A percentile compares a stretch with the other conserved stretches of the same genome.
phyloP scores from a whole-genome alignment of 2,888 invertebrate species.

The Scaptomyza reducta region DNA sequence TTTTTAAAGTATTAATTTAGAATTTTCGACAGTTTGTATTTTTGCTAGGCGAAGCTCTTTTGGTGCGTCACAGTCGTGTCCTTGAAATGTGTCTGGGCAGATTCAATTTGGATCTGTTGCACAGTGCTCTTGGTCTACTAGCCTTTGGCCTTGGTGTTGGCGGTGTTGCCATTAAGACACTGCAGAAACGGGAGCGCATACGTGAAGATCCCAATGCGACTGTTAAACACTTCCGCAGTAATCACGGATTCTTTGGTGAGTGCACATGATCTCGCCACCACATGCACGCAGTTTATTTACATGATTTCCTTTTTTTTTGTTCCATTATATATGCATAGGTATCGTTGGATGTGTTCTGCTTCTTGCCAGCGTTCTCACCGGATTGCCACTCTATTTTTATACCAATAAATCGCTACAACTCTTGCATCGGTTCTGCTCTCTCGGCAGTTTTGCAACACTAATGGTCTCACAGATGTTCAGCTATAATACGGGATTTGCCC shows the following conservation, averaged over 20 bases:
- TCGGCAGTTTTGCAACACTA: constrained; percentile 70
- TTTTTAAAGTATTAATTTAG: not conserved
- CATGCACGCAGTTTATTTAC: constrained; percentile 18
- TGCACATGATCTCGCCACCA: constrained; percentile 7
- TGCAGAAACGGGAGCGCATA: constrained; percentile 61
- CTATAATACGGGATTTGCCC: constrained; percentile 80
- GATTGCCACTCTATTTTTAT: constrained; percentile 54
- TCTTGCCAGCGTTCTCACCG: constrained; percentile 63
- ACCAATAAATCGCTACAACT: constrained; percentile 42
- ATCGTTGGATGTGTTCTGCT: constrained; percentile 73
- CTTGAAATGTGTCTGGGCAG: constrained; percentile 57
- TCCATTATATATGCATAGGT: constrained; percentile 52
- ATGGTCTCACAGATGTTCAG: constrained; percentile 78
- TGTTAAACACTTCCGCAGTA: constrained; percentile 75
- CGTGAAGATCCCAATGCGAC: constrained; percentile 74
- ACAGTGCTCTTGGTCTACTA: constrained; percentile 69
- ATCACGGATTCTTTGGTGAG: constrained; percentile 79
- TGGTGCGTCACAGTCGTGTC: constrained; percentile 71
- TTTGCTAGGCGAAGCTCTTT: constrained; percentile 79
- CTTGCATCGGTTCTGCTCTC: constrained; percentile 69
- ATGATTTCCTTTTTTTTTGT: constrained; percentile 13
- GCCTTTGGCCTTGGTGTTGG: constrained; percentile 78
- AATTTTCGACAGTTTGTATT: constrained; percentile 71
- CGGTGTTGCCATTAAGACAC: constrained; percentile 68
- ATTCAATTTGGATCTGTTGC: constrained; percentile 64